Percentiles rank a stretch among this genome's conserved stretches.
phyloP scores from a whole-genome alignment of 2,113 vertebrate species.

The Zosterops pallidus region DNA sequence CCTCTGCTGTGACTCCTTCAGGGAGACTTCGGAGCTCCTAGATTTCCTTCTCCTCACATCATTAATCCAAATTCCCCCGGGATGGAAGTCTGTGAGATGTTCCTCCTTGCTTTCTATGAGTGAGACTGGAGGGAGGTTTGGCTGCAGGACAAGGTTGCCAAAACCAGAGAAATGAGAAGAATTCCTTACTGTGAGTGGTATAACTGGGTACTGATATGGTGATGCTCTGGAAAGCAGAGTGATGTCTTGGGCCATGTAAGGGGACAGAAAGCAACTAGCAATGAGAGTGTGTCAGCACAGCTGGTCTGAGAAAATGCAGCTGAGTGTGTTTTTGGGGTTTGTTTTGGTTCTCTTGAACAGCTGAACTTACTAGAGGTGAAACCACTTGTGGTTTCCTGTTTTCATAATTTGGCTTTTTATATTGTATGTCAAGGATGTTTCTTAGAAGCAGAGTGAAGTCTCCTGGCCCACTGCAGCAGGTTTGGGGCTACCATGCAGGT shows the following conservation, averaged over 20 bases:
- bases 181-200: neutral
- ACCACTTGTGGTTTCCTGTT: constrained; percentile 37
- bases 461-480: neutral
- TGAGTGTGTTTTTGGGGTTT: accelerated
- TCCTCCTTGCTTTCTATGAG: neutral
- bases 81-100: neutral
- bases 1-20: neutral
- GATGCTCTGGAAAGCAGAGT: neutral
- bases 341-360: neutral
- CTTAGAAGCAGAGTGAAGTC: neutral
- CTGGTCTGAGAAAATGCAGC: neutral
- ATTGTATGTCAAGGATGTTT: neutral
- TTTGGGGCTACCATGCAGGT: neutral
- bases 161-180: neutral
- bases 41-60: neutral
- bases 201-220: too few relatives aligned
- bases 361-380: neutral
- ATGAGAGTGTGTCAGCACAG: neutral
- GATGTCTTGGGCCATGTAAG: neutral
- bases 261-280: neutral
- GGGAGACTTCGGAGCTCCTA: neutral
- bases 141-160: neutral
- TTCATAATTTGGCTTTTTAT: neutral
- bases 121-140: neutral
- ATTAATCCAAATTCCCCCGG: neutral